These are phyloP conservation scores for Hydraecia micacea DNA, from an alignment of 2,888 invertebrate species.

Conservation along the genomic window DNA sequence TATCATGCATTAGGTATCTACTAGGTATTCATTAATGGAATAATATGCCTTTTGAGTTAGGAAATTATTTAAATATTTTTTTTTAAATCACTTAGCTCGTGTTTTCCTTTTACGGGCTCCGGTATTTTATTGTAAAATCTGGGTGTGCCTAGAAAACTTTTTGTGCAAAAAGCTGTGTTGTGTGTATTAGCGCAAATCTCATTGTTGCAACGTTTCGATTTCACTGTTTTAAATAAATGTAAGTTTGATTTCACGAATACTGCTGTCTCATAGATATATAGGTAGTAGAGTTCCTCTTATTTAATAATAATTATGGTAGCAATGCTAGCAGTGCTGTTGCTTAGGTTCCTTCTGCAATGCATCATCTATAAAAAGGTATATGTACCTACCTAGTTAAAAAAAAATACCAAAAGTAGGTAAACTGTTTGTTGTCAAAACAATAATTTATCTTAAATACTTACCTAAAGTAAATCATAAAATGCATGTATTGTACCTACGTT, in stretches of 20 bases:
- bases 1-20: not conserved
- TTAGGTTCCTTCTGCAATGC: not conserved
- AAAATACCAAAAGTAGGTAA: not conserved
- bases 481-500: not conserved
- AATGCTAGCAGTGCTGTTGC: not conserved
- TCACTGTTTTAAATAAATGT: not conserved
- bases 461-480: not conserved
- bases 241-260: not conserved
- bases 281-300: not conserved
- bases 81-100: not conserved
- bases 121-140: not conserved
- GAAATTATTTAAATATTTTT: not conserved
- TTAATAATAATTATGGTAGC: not conserved
- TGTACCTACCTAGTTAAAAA: not conserved
- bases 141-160: not conserved
- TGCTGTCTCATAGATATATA: too few relatives aligned
- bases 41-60: not conserved
- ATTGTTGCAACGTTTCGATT: not conserved
- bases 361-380: not conserved
- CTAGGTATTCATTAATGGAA: not conserved
- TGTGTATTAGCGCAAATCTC: not conserved
- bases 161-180: not conserved
- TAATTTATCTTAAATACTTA: not conserved
- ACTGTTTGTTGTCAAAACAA: slow-evolving; percentile 1
- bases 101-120: not conserved